These are phyloP conservation scores for Manduca sexta DNA, from an alignment of 1,140 invertebrate species.

Conservation along the genomic window DNA sequence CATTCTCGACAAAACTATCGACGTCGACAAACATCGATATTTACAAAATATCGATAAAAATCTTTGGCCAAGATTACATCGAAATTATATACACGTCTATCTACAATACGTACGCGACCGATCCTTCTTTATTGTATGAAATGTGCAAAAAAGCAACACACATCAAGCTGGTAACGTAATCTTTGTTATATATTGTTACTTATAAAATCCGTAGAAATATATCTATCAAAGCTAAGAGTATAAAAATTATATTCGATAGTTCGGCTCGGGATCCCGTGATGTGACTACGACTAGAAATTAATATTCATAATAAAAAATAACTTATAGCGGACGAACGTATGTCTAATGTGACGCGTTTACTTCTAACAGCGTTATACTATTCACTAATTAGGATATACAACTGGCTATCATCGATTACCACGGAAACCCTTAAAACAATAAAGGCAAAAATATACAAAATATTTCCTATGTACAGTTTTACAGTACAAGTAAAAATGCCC, in stretches of 20 bases:
- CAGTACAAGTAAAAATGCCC: constrained; percentile 14
- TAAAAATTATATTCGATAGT: constrained; percentile 11
- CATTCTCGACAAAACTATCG: too few relatives aligned
- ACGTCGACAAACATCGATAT: too few relatives aligned
- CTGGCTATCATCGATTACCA: neutral
- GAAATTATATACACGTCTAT: neutral
- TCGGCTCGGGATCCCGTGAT: constrained; percentile 9
- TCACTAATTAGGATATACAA: too few relatives aligned
- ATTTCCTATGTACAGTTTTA: constrained; percentile 9
- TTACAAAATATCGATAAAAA: neutral
- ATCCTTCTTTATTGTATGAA: constrained; percentile 17
- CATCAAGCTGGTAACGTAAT: constrained; percentile 23
- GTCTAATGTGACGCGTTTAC: neutral
- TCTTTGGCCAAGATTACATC: neutral
- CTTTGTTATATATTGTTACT: constrained; percentile 8
- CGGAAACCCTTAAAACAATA: constrained; percentile 13
- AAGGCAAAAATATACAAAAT: constrained; percentile 25
- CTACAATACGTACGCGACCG: neutral
- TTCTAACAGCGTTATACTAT: neutral
- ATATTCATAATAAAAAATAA: neutral
- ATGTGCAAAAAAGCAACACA: constrained; percentile 8
- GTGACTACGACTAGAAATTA: constrained; percentile 11
- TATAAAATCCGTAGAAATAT: constrained; percentile 21
- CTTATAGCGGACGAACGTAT: too few relatives aligned
- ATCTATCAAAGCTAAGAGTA: constrained; percentile 14